Percentiles rank a stretch among this genome's conserved stretches.
Conservation (phyloP, 2,113 vertebrate genomes). For the Vulpes ferrilata region DNA sequence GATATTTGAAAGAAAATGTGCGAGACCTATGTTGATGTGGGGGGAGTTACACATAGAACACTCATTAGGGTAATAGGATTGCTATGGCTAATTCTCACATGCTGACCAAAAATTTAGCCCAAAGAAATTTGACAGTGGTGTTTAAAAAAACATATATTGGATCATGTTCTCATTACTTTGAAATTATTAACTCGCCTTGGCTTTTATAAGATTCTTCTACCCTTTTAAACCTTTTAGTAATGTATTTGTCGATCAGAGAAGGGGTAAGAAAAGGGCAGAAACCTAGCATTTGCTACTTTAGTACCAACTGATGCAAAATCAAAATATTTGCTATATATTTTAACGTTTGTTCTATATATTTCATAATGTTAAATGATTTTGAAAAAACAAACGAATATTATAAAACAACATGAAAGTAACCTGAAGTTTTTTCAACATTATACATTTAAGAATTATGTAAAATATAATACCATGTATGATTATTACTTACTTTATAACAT, state of each 20-base stretch:
- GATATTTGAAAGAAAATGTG: slow-evolving; percentile 80
- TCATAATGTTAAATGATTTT: slow-evolving; percentile 34
- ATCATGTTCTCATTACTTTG: slow-evolving; percentile 77
- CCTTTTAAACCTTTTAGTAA: slow-evolving; percentile 76
- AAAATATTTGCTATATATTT: slow-evolving; percentile 44
- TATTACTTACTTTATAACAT: slow-evolving; percentile 30
- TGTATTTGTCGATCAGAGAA: slow-evolving; percentile 50
- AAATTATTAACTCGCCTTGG: slow-evolving; percentile 79
- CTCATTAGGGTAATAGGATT: slow-evolving; percentile 85
- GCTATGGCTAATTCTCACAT: slow-evolving; percentile 84
- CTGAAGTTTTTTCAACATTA: slow-evolving; percentile 70
- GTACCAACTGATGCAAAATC: background rate
- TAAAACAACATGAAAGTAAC: slow-evolving; percentile 43
- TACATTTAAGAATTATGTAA: background rate
- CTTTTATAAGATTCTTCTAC: slow-evolving; percentile 67
- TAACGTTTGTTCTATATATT: slow-evolving; percentile 55
- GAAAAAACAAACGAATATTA: background rate
- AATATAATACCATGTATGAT: background rate
- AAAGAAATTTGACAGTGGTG: slow-evolving; percentile 84
- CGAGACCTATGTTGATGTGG: slow-evolving; percentile 77
- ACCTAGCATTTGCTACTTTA: background rate
- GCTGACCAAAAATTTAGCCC: slow-evolving; percentile 83
- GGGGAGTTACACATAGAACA: slow-evolving; percentile 80
- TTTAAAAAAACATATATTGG: slow-evolving; percentile 68
- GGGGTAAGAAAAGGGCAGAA: background rate